Evolutionary conservation across 2,888 invertebrate genomes (phyloP), one percentile per base, ranked within the genome.

Genomic region (Cosmopolites sordidus): DNA sequence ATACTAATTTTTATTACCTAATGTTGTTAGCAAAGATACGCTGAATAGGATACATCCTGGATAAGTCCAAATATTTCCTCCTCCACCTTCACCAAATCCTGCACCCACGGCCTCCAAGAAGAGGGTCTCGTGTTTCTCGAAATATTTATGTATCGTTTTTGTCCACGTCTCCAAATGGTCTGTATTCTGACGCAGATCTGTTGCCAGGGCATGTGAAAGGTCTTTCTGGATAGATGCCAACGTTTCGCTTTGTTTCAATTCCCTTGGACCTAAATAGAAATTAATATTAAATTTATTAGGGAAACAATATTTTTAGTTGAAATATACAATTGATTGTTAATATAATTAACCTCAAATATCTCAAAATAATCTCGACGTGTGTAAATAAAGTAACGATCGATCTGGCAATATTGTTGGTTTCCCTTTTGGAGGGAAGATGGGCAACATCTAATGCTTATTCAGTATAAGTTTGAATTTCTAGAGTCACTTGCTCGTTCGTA

Each of bases 11-110:
- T 29, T 44, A 51, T 47, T 66, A 85, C 86, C 86, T 48, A 86
- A 72, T 29, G 86, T 84, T 0, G 86, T 86, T 68, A 86, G 77
- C 8, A 86, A 76, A n/a, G 84, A 83, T 33, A 86, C 75, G 6
- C 81, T 78, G 65, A 86, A 86, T 16, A 87, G 75, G 43, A 85
- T 75, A 37, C 84, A 84, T 11, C 86, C 86, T 0, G 84, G 78
- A 59, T 83, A 78, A 16, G 83, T 79, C 86, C 86, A 86, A 55
- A 83, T 82, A 54, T 76, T 78, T 1, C 84, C 85, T 0, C 76
- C 76, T 1, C 76, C 76, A 6, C 78, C 77, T 64, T 78, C 79
- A 1, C 78, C 79, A 59, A 78, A 80, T 2, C 80, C 80, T 8
- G 76, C 74, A 56, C 74, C 77, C 1, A 80, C 77, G 0, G 79